A percentile compares a stretch with the other conserved stretches of the same genome.
These are phyloP conservation scores for Pristionchus exspectatus DNA, from an alignment of 2,888 invertebrate species.

Conservation along the genomic window DNA sequence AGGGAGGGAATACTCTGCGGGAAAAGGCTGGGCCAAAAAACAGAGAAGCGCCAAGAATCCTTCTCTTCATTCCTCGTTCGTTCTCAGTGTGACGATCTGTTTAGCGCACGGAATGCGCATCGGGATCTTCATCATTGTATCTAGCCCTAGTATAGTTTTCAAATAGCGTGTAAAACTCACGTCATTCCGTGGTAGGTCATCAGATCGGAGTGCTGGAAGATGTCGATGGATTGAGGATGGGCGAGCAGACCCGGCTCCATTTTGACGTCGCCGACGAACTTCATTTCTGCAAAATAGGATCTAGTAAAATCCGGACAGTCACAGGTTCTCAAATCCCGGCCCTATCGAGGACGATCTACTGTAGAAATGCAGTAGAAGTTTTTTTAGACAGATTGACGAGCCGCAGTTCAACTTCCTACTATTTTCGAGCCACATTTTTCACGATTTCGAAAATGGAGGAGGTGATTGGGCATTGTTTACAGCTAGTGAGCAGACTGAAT, in stretches of 20 bases:
- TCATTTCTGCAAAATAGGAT: conserved; percentile 12
- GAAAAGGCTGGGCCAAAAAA: too few species aligned
- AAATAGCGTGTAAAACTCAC: not conserved
- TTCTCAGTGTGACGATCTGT: too few species aligned
- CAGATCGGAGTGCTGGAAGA: conserved; percentile 40
- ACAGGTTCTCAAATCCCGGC: too few species aligned
- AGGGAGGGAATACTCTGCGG: too few species aligned
- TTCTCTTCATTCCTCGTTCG: too few species aligned
- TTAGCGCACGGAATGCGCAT: too few species aligned
- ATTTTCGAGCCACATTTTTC: not conserved
- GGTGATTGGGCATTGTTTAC: not conserved
- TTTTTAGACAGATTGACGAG: too few species aligned
- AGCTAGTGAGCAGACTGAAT: not conserved
- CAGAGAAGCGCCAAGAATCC: too few species aligned
- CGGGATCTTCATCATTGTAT: too few species aligned
- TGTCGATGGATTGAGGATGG: not conserved
- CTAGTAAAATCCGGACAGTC: too few species aligned
- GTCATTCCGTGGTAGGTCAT: conserved; percentile 45
- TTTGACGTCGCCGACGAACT: conserved; percentile 39
- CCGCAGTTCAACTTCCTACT: not conserved
- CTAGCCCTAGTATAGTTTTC: too few species aligned
- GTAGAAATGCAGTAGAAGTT: too few species aligned
- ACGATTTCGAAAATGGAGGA: not conserved
- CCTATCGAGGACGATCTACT: not conserved
- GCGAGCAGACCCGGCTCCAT: conserved; percentile 31